Percentiles rank a stretch among this genome's conserved stretches.
phyloP scores from a whole-genome alignment of 2,797 vertebrate genomes.

The Champsocephalus gunnari region DNA sequence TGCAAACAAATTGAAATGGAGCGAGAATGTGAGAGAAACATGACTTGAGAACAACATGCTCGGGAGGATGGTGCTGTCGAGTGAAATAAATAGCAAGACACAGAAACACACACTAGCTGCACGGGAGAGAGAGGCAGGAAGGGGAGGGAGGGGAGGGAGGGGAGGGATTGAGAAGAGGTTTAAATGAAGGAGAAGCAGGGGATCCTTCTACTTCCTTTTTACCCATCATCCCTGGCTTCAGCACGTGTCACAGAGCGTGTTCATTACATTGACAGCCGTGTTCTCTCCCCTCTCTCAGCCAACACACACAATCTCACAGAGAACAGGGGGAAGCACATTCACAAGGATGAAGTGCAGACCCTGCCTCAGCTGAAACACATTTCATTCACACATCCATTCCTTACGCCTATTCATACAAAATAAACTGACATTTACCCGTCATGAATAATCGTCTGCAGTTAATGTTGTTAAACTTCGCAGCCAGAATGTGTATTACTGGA shows the following conservation, averaged over 20 bases:
- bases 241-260: conserved; percentile 81
- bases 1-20: background rate
- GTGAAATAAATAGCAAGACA: conserved; percentile 13
- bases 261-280: conserved; percentile 74
- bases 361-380: conserved; percentile 47
- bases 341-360: conserved; percentile 64
- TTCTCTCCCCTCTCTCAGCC: conserved; percentile 31
- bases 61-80: conserved; percentile 9
- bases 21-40: conserved; percentile 4
- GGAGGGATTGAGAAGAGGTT: conserved; percentile 22
- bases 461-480: background rate
- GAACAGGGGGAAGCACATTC: conserved; percentile 72
- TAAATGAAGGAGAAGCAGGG: conserved; percentile 32
- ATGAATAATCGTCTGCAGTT: background rate
- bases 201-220: conserved; percentile 55
- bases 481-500: conserved; percentile 20
- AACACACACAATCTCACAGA: conserved; percentile 46
- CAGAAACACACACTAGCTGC: conserved; percentile 26
- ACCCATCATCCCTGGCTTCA: conserved; percentile 72
- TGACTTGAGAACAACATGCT: conserved; percentile 5
- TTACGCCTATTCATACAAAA: conserved; percentile 67
- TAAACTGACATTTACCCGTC: background rate
- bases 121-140: conserved; percentile 31
- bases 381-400: conserved; percentile 72
- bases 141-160: background rate